Base-by-base conservation (phyloP, 2,888 invertebrate species). In the Eilema caniola region DNA sequence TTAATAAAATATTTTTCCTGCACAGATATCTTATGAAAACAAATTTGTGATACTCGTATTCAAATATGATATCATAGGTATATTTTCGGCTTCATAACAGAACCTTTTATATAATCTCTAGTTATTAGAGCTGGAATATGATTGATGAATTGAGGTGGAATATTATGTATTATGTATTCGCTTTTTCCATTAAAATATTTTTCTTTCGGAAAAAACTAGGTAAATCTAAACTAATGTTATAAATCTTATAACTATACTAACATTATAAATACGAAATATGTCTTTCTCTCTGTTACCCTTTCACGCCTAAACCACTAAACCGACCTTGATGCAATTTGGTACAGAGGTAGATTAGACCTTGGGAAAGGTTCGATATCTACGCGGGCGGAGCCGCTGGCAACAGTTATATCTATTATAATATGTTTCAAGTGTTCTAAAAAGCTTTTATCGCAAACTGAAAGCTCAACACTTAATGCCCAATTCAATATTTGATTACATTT, bases 1-100 rank as follows among this genome's bases (percentile, higher is more conserved):
- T 78, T 83, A 84, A 82, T 83, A 84, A 80, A 78, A 78, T 74
- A 71, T 79, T 79, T 74, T 78, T 71, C 77, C 78, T 78, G 73
- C 80, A 72, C 33, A 64, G 62, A 72, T 57, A 73, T 79, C 56
- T 73, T 74, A 74, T 20, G 61, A 72, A 73, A 72, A 70, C 61
- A 73, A 62, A 66, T 61, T 72, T 63, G 24, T 25, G 65, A 56
- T 68, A n/a, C n/a, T n/a, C n/a, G n/a, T n/a, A 70, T 68, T 28
- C 41, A 57, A 62, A 8, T 47, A 16, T 67, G 61, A 72, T 47
- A 62, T 71, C 65, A 73, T 66, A 25, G 14, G 5, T 53, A 64
- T 64, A 68, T 62, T 4, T 12, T 47, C 24, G 12, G 5, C 23
- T 41, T 70, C 62, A 66, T 62, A 67, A 53, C 33, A 57, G 56